phyloP scores from a whole-genome alignment of 2,113 vertebrate genomes.

The Pithys albifrons region DNA sequence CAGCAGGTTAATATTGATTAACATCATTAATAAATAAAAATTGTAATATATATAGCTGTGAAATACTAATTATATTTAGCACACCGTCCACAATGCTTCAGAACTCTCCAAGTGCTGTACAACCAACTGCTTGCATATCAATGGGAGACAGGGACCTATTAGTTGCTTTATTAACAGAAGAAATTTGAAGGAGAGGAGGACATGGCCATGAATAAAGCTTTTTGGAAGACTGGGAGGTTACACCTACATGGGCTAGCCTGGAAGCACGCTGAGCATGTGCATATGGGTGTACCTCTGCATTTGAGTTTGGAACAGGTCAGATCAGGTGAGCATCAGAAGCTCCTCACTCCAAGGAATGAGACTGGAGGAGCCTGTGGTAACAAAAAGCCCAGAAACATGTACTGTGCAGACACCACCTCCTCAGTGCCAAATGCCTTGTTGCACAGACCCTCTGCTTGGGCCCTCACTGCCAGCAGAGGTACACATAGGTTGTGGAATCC shows the following conservation, averaged over 20 bases:
- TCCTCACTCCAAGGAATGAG: neutral
- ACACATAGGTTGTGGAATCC: neutral
- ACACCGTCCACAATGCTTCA: neutral
- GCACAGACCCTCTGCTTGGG: neutral
- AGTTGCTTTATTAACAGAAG: neutral
- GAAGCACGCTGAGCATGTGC: fast-evolving
- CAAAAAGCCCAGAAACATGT: neutral
- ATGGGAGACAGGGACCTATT: neutral
- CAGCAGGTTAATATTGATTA: constrained; percentile 42
- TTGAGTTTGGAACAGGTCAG: neutral
- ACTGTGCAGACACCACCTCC: neutral
- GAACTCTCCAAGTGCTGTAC: neutral
- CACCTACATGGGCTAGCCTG: fast-evolving
- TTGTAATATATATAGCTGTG: neutral
- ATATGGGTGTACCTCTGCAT: neutral
- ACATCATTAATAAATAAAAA: neutral
- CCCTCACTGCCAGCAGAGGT: neutral
- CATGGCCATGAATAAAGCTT: neutral
- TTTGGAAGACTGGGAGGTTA: neutral
- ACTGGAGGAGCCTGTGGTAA: fast-evolving
- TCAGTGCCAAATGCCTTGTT: neutral
- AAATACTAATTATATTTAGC: constrained; percentile 8
- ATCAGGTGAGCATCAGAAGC: neutral
- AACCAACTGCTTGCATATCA: neutral
- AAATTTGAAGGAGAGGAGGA: neutral